These are phyloP conservation scores for Mesocricetus auratus DNA, from an alignment of 2,113 vertebrate species.

Conservation along the genomic window DNA sequence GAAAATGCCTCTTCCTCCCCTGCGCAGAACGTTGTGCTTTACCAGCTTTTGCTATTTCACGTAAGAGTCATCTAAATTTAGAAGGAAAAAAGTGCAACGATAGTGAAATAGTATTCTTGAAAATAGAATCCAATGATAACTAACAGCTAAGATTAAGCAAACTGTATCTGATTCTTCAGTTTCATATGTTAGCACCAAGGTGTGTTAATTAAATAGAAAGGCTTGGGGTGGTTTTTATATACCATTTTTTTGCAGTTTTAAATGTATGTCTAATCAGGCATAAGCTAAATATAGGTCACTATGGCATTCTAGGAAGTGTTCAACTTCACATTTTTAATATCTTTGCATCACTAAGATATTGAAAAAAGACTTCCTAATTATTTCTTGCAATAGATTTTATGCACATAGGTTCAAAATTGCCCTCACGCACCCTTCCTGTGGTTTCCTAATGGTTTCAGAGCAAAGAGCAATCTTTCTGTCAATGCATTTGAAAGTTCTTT, in stretches of 20 bases:
- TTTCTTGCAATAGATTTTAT: conserved; percentile 66
- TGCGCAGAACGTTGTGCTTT: conserved; percentile 46
- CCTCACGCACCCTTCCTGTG: conserved; percentile 49
- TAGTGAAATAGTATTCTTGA: conserved; percentile 42
- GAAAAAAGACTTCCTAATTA: conserved; percentile 8
- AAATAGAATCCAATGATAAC: conserved; percentile 9
- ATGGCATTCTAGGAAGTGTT: conserved; percentile 61
- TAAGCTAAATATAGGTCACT: conserved; percentile 10
- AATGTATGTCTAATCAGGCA: neutral
- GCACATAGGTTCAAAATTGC: conserved; percentile 67
- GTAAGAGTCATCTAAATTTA: conserved; percentile 41
- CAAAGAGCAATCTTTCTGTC: conserved; percentile 83
- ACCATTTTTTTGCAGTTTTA: neutral
- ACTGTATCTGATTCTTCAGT: neutral
- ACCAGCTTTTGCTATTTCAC: conserved; percentile 44
- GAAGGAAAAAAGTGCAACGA: neutral
- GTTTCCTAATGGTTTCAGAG: conserved; percentile 54
- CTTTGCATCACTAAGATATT: conserved; percentile 36
- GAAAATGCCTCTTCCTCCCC: neutral
- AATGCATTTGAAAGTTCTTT: conserved; percentile 89
- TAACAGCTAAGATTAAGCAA: conserved; percentile 50
- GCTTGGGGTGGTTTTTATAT: conserved; percentile 53
- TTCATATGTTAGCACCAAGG: conserved; percentile 37
- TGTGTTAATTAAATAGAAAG: conserved; percentile 5
- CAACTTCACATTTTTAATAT: conserved; percentile 51